phyloP scores from a whole-genome alignment of 2,888 invertebrate species.

The Meiosimyza decipiens region DNA sequence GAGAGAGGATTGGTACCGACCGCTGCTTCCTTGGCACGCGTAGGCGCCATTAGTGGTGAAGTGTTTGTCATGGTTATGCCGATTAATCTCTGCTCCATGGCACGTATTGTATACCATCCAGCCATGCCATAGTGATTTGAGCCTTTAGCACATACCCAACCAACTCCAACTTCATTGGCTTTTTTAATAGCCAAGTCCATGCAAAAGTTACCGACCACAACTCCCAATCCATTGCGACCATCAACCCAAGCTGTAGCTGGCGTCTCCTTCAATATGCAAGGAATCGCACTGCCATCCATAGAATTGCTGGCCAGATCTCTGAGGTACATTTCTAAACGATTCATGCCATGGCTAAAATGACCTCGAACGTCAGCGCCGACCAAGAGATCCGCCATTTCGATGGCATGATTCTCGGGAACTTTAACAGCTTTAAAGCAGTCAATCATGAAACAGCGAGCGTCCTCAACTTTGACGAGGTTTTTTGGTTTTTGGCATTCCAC shows the following conservation, averaged over 20 bases:
- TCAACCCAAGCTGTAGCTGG: constrained; percentile 80
- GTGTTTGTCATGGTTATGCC: constrained; percentile 94
- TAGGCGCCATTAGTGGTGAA: constrained; percentile 89
- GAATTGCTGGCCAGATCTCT: constrained; percentile 77
- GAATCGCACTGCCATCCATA: constrained; percentile 74
- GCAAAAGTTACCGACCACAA: constrained; percentile 80
- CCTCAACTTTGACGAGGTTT: constrained; percentile 60
- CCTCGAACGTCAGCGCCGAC: constrained; percentile 83
- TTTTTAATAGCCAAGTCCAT: constrained; percentile 86
- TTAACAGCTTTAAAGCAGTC: constrained; percentile 77
- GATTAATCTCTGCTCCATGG: constrained; percentile 77
- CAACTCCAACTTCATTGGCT: constrained; percentile 81
- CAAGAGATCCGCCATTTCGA: constrained; percentile 75
- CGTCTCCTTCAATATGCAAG: constrained; percentile 77
- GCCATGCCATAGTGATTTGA: constrained; percentile 93
- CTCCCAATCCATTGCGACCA: constrained; percentile 83
- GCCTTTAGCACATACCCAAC: constrained; percentile 84
- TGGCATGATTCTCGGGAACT: constrained; percentile 72
- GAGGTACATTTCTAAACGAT: constrained; percentile 84
- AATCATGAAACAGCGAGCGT: constrained; percentile 71
- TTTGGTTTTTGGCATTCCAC: constrained; percentile 34
- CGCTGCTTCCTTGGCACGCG: constrained; percentile 78
- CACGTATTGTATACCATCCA: constrained; percentile 83
- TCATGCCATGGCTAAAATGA: constrained; percentile 89
- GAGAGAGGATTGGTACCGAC: constrained; percentile 92